phyloP scores from a whole-genome alignment of 2,113 vertebrate species.

The Andinoacara biseriatus region DNA sequence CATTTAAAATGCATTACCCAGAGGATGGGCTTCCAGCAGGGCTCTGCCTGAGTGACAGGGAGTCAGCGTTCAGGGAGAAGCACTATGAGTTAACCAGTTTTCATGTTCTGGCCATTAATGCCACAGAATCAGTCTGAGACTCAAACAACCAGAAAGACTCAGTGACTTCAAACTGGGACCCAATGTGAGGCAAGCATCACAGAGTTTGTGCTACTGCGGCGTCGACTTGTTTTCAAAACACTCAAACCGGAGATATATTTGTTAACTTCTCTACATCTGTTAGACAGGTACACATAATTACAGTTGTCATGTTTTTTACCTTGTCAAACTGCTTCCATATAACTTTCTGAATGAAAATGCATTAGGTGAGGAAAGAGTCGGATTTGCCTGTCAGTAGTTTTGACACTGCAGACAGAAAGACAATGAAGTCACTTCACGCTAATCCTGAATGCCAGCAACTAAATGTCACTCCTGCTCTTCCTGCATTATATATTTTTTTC shows the following conservation, averaged over 20 bases:
- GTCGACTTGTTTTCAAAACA: slow-evolving; percentile 2
- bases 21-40: slow-evolving; percentile 21
- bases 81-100: neutral
- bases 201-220: neutral
- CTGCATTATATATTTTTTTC: slow-evolving; percentile 17
- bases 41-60: slow-evolving; percentile 39
- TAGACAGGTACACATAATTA: slow-evolving; percentile 33
- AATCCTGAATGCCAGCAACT: slow-evolving; percentile 44
- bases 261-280: slow-evolving; percentile 13
- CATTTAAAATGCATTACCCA: slow-evolving; percentile 68
- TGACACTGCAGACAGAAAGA: slow-evolving; percentile 43
- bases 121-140: slow-evolving; percentile 18
- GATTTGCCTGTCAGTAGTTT: slow-evolving; percentile 39
- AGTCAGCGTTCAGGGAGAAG: neutral
- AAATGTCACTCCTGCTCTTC: slow-evolving; percentile 45
- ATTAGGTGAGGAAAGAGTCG: slow-evolving; percentile 11
- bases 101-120: slow-evolving; percentile 12
- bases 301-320: slow-evolving; percentile 34
- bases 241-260: slow-evolving; percentile 21
- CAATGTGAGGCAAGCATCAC: slow-evolving; percentile 10
- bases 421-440: slow-evolving; percentile 38
- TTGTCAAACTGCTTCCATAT: slow-evolving; percentile 27
- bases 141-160: neutral
- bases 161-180: slow-evolving; percentile 13
- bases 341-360: slow-evolving; percentile 24